Percentiles rank a stretch among this genome's conserved stretches.
phyloP scores from a whole-genome alignment of 2,797 vertebrate species.

The Enteromius viviparus region DNA sequence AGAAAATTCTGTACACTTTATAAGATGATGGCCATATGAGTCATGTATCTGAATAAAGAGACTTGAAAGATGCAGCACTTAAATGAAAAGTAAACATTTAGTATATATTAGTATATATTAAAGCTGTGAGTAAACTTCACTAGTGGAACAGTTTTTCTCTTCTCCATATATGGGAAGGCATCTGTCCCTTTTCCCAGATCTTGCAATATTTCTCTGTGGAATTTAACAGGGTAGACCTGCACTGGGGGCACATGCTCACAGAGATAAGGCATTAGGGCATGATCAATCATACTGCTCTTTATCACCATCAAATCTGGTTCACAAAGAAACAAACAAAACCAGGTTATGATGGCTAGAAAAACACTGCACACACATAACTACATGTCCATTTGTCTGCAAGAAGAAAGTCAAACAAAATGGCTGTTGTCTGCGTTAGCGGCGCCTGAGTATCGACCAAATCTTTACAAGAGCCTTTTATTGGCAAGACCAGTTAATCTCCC shows the following conservation, averaged over 20 bases:
- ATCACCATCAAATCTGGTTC: conserved; percentile 30
- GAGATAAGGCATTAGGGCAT: conserved; percentile 34
- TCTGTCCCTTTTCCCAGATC: conserved; percentile 28
- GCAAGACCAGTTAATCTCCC: conserved; percentile 81
- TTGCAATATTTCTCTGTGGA: conserved; percentile 28
- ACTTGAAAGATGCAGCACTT: neutral
- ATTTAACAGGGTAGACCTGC: conserved; percentile 28
- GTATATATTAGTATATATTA: neutral
- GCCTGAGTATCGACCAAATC: conserved; percentile 77
- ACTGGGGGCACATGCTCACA: conserved; percentile 17
- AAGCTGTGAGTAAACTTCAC: neutral
- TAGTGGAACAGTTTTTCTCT: conserved; percentile 10
- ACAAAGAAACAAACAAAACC: conserved; percentile 38
- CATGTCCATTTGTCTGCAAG: conserved; percentile 20
- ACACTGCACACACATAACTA: neutral
- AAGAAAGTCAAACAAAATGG: conserved; percentile 32
- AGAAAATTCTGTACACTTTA: neutral
- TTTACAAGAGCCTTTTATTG: conserved; percentile 79
- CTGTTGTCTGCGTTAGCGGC: conserved; percentile 62
- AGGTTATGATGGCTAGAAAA: conserved; percentile 31
- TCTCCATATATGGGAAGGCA: conserved; percentile 39
- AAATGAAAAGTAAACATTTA: neutral
- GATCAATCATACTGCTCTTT: conserved; percentile 26
- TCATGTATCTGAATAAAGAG: neutral
- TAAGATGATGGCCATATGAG: neutral